Percentiles rank a stretch among this genome's conserved stretches.
Conservation (phyloP, 2,888 invertebrate genomes). For the Lepidochrysops patricia region DNA sequence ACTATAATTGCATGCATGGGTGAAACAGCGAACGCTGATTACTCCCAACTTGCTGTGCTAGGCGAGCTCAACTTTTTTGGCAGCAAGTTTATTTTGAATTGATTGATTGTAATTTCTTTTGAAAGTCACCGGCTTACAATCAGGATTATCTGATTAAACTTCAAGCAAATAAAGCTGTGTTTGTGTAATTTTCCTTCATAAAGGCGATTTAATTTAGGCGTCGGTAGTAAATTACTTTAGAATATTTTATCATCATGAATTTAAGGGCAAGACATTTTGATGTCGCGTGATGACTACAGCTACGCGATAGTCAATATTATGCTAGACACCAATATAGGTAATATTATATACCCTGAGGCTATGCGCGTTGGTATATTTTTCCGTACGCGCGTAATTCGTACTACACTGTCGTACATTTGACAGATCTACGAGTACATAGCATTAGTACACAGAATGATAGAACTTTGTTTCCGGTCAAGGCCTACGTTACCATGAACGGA, state of each 20-base stretch:
- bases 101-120: conserved; percentile 24
- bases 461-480: too few species aligned
- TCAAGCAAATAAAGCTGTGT: neutral
- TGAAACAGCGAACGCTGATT: conserved; percentile 30
- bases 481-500: too few species aligned
- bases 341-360: too few species aligned
- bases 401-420: too few species aligned
- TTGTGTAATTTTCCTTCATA: neutral
- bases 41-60: conserved; percentile 35
- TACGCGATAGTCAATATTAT: too few species aligned
- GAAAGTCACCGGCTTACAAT: conserved; percentile 11
- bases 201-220: neutral
- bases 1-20: neutral
- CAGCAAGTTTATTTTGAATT: conserved; percentile 29
- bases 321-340: too few species aligned
- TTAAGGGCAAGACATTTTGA: neutral
- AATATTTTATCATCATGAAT: neutral
- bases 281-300: too few species aligned
- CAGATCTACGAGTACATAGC: too few species aligned
- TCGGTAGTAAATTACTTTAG: neutral
- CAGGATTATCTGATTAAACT: conserved; percentile 8
- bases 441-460: too few species aligned
- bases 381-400: too few species aligned
- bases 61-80: conserved; percentile 32
- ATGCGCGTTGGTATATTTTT: too few species aligned